Percentiles rank a stretch among this genome's conserved stretches.
phyloP scores from a whole-genome alignment of 2,888 invertebrate species.

The Pristionchus exspectatus region DNA sequence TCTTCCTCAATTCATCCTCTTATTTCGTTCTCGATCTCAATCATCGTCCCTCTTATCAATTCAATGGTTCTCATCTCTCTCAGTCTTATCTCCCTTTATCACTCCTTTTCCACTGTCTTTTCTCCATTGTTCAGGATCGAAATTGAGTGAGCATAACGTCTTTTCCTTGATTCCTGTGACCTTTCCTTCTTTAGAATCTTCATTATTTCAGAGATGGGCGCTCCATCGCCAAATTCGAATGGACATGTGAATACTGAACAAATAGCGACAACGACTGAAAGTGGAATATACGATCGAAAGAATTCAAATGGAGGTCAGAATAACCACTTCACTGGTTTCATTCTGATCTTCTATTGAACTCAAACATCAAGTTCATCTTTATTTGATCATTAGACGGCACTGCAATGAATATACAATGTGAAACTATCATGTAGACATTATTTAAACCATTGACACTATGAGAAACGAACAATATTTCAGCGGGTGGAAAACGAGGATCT shows the following conservation, averaged over 20 bases:
- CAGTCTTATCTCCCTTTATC: not conserved
- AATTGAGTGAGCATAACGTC: not conserved
- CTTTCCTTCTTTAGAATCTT: not conserved
- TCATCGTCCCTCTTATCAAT: not conserved
- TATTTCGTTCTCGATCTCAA: not conserved
- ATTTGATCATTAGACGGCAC: not conserved
- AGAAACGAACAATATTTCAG: not conserved
- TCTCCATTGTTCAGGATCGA: constrained; percentile 19
- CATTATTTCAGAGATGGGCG: constrained; percentile 2
- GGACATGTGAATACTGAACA: not conserved
- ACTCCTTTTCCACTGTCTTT: not conserved
- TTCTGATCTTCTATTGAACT: not conserved
- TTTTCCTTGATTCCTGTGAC: constrained; percentile 3
- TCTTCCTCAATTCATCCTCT: constrained; percentile 20
- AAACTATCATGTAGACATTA: not conserved
- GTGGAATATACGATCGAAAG: not conserved
- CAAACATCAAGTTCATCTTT: not conserved
- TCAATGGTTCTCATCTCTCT: not conserved
- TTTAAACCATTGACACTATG: not conserved
- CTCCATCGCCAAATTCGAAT: constrained; percentile 19
- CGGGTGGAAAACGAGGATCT: constrained; percentile 36
- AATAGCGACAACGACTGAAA: not conserved
- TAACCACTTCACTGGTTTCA: not conserved
- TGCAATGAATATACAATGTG: not conserved
- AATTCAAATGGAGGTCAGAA: constrained; percentile 28